These are phyloP conservation scores for Nyctalus aviator DNA, from an alignment of 2,797 vertebrate genomes.

Conservation along the genomic window DNA sequence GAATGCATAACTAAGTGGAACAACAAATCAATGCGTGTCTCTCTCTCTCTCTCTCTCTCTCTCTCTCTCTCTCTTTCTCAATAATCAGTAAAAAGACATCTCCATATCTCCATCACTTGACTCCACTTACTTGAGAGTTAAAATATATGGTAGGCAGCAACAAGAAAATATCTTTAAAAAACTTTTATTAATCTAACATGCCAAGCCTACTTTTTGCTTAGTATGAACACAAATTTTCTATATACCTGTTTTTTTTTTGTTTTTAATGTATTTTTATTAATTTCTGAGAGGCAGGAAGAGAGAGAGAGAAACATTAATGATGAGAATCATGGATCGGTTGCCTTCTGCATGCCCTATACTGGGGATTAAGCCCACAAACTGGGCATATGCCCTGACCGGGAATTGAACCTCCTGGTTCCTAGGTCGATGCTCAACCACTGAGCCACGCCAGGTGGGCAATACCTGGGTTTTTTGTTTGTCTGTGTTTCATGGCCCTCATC, in stretches of 20 bases:
- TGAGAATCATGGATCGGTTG: no score
- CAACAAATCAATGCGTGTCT: background rate
- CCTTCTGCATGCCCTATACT: no score
- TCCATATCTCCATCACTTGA: background rate
- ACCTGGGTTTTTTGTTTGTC: background rate
- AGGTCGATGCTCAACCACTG: no score
- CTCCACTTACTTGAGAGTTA: background rate
- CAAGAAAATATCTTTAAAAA: background rate
- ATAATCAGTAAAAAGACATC: background rate
- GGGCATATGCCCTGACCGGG: no score
- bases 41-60: no score
- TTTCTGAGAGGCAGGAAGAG: no score
- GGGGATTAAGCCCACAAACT: no score
- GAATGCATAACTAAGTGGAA: background rate
- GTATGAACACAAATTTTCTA: conserved; percentile 10
- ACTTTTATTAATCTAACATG: conserved; percentile 34
- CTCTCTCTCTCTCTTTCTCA: background rate
- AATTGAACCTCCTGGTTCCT: no score
- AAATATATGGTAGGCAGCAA: background rate
- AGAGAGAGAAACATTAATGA: no score
- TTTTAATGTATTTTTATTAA: no score
- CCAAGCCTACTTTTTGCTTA: conserved; percentile 5
- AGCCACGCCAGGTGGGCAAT: no score
- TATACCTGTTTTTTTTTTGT: background rate
- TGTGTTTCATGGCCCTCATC: conserved; percentile 3